Conservation (phyloP, 2,797 vertebrate genomes). For the Calcarius lapponicus region DNA sequence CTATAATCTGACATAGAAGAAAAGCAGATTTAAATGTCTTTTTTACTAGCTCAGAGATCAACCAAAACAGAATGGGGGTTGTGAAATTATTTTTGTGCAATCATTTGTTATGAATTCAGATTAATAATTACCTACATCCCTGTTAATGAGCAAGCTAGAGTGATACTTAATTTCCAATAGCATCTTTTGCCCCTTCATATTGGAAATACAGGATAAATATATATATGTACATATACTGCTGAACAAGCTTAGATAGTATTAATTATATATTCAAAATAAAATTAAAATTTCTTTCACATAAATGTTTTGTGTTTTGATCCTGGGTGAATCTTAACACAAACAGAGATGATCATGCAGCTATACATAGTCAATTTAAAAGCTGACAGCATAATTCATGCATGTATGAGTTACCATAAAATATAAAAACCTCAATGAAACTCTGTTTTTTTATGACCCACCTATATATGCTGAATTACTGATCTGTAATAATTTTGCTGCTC, state of each 20-base stretch:
- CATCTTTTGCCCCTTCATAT: not conserved
- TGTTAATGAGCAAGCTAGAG: not conserved
- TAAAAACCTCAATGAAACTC: not conserved
- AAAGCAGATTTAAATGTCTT: not conserved
- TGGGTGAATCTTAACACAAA: not conserved
- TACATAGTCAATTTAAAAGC: not conserved
- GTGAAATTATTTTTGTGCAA: not conserved
- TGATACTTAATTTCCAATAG: not conserved
- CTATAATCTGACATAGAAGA: not conserved
- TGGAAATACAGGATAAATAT: not conserved
- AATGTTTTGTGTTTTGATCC: not conserved
- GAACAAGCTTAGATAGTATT: not conserved
- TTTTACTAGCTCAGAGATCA: not conserved
- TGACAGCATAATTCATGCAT: not conserved
- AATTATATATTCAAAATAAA: not conserved
- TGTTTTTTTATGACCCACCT: not conserved
- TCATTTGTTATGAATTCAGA: not conserved
- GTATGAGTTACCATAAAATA: not conserved
- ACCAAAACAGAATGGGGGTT: not conserved
- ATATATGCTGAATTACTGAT: not conserved
- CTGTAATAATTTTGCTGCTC: conserved; percentile 1
- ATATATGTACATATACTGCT: not conserved
- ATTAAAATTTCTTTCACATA: not conserved
- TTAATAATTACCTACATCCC: not conserved
- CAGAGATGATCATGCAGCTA: not conserved